Evolutionary conservation across 2,888 invertebrate species (phyloP).

Genomic region (Sympetrum striolatum): DNA sequence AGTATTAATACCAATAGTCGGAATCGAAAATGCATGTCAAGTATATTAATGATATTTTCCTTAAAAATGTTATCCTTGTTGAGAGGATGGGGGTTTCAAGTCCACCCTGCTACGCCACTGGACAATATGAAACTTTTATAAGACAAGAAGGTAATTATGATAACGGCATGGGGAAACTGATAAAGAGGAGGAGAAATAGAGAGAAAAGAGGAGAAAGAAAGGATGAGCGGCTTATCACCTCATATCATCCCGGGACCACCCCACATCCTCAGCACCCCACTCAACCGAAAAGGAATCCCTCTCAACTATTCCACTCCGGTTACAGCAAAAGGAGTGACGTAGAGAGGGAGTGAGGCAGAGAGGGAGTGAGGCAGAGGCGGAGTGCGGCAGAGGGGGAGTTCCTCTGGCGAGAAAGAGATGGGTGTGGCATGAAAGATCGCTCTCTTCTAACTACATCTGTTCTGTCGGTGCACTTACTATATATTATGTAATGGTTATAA

Average conservation of each 20-base stretch:
- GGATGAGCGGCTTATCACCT: background rate
- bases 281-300: background rate
- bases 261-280: background rate
- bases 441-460: background rate
- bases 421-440: background rate
- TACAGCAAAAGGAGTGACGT: background rate
- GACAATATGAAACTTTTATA: no score
- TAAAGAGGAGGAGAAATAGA: background rate
- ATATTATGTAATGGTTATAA: no score
- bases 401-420: background rate
- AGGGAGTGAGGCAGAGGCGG: background rate
- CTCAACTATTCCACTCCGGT: background rate
- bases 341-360: background rate
- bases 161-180: no score
- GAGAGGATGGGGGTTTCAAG: background rate
- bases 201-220: background rate
- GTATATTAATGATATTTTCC: no score
- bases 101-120: background rate
- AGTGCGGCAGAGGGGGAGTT: background rate
- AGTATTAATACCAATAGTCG: no score
- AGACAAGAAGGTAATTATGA: background rate
- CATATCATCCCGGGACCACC: background rate
- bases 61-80: no score
- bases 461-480: background rate
- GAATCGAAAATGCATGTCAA: no score